These are phyloP conservation scores for Paragorgia papillata DNA, from an alignment of 92 coral and sea anemone species.

Conservation along the genomic window DNA sequence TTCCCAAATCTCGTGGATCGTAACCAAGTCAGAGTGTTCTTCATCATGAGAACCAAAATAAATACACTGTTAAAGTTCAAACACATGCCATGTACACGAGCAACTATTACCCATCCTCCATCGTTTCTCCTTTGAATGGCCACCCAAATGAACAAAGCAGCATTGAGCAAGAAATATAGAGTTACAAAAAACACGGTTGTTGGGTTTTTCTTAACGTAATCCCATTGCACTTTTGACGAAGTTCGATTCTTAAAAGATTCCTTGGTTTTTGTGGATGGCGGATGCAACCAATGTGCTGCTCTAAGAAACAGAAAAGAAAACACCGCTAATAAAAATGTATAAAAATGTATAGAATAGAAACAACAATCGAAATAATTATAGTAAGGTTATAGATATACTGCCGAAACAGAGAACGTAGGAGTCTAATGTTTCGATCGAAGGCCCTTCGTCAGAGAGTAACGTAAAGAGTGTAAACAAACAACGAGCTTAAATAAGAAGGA, in stretches of 20 bases:
- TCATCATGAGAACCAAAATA: constrained; percentile 30
- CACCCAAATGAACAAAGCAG: constrained; percentile 31
- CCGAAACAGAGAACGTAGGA: no score
- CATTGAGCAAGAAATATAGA: constrained; percentile 8
- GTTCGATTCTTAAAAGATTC: neutral
- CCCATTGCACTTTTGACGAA: neutral
- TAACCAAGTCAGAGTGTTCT: constrained; percentile 22
- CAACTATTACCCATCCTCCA: constrained; percentile 40
- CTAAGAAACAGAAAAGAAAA: neutral
- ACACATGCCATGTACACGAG: constrained; percentile 35
- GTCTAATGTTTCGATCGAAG: no score
- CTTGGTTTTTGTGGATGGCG: neutral
- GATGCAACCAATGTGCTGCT: constrained; percentile 30
- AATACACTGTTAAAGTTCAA: constrained; percentile 34
- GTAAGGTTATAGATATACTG: no score
- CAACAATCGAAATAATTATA: no score
- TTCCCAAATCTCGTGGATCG: neutral
- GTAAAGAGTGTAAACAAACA: no score
- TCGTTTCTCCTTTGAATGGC: constrained; percentile 26
- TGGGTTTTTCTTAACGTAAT: constrained; percentile 10
- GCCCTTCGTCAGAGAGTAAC: no score
- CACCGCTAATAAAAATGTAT: no score
- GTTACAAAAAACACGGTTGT: neutral
- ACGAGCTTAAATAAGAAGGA: no score
- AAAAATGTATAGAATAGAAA: no score